These are phyloP conservation scores for Festucalex cinctus DNA, from an alignment of 2,113 vertebrate species.

Conservation along the genomic window DNA sequence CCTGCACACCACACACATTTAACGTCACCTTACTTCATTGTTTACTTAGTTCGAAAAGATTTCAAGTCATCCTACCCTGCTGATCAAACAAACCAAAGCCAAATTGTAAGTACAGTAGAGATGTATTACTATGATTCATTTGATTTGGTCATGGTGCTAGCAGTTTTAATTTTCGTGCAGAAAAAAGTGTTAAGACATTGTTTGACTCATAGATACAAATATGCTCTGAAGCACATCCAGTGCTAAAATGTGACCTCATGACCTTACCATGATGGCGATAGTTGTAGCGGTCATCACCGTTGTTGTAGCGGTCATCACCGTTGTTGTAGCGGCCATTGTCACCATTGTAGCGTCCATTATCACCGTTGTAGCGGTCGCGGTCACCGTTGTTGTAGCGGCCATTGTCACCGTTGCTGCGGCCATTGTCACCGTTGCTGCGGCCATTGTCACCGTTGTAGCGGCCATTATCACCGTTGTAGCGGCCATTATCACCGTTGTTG, in stretches of 20 bases:
- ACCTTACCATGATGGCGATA: not conserved
- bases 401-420: not conserved
- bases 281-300: not conserved
- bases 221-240: not conserved
- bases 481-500: not conserved
- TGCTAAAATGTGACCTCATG: not conserved
- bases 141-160: not conserved
- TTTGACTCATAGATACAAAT: not conserved
- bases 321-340: not conserved
- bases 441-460: no score
- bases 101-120: not conserved
- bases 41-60: not conserved
- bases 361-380: not conserved
- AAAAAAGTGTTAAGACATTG: not conserved
- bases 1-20: constrained; percentile 27
- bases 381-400: not conserved
- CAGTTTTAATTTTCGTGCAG: not conserved
- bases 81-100: not conserved
- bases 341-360: not conserved
- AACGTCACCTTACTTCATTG: not conserved
- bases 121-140: not conserved
- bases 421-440: not conserved
- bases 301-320: not conserved
- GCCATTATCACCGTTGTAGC: not conserved
- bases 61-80: not conserved